phyloP scores from a whole-genome alignment of 2,113 vertebrate species.

The Pontoporia blainvillei region DNA sequence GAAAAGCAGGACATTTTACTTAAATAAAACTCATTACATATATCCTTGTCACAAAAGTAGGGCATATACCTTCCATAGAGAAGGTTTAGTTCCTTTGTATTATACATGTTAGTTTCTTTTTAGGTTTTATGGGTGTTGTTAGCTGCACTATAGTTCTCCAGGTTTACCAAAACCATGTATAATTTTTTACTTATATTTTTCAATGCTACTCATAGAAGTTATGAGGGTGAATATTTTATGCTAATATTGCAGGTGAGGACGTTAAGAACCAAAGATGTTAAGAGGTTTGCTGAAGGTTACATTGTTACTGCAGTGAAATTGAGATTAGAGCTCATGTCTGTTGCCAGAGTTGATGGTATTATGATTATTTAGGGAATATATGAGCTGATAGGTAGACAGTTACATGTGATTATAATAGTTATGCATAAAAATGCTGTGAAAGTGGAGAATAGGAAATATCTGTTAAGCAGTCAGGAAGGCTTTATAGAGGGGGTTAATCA shows the following conservation, averaged over 20 bases:
- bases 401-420: neutral
- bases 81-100: neutral
- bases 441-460: neutral
- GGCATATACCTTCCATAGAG: neutral
- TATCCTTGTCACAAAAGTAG: neutral
- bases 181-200: neutral
- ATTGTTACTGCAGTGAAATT: slow-evolving; percentile 21
- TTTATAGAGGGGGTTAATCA: neutral
- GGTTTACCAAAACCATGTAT: neutral
- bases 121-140: neutral
- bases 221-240: slow-evolving; percentile 10
- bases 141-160: neutral
- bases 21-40: neutral
- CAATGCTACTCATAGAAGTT: neutral
- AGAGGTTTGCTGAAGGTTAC: neutral
- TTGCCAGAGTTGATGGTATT: neutral
- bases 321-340: neutral
- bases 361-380: neutral
- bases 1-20: slow-evolving; percentile 9
- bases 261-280: neutral
- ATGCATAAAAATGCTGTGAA: neutral
- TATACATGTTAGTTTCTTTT: neutral
- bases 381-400: neutral
- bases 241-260: neutral
- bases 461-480: neutral